A percentile compares a stretch with the other conserved stretches of the same genome.
phyloP scores from a whole-genome alignment of 1,140 invertebrate species.

The Palaemon carinicauda region DNA sequence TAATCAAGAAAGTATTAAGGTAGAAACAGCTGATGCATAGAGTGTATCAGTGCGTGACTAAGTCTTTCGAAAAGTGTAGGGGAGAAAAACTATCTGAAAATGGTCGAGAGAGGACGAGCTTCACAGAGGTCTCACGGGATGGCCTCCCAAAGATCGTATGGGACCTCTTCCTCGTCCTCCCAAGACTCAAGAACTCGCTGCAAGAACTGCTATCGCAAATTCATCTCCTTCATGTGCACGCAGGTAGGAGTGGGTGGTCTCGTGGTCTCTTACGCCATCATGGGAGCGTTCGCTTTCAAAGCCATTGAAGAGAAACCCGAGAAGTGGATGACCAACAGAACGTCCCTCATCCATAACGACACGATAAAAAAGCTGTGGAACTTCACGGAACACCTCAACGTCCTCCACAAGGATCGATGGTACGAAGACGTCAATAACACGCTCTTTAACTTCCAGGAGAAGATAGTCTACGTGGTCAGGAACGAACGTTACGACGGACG shows the following conservation, averaged over 20 bases:
- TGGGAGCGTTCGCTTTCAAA: conserved; percentile 92
- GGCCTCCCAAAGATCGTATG: conserved; percentile 72
- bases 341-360: conserved; percentile 65
- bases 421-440: conserved; percentile 72
- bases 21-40: too few species aligned
- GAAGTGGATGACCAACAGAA: conserved; percentile 69
- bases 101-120: conserved; percentile 55
- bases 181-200: conserved; percentile 49
- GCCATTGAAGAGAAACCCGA: conserved; percentile 78
- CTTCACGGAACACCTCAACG: conserved; percentile 76
- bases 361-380: conserved; percentile 77
- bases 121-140: conserved; percentile 60
- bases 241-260: conserved; percentile 91
- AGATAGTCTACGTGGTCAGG: conserved; percentile 72
- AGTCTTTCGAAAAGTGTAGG: too few species aligned
- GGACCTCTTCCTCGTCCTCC: conserved; percentile 74
- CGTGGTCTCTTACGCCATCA: conserved; percentile 92
- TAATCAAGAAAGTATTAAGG: too few species aligned
- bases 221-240: conserved; percentile 90
- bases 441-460: conserved; percentile 74
- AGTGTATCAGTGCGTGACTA: too few species aligned
- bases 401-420: conserved; percentile 81
- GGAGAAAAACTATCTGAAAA: too few species aligned
- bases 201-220: conserved; percentile 83
- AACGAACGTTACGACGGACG: conserved; percentile 75